Evolutionary conservation across 2,797 vertebrate species (phyloP).

Genomic region (Chelmon rostratus): DNA sequence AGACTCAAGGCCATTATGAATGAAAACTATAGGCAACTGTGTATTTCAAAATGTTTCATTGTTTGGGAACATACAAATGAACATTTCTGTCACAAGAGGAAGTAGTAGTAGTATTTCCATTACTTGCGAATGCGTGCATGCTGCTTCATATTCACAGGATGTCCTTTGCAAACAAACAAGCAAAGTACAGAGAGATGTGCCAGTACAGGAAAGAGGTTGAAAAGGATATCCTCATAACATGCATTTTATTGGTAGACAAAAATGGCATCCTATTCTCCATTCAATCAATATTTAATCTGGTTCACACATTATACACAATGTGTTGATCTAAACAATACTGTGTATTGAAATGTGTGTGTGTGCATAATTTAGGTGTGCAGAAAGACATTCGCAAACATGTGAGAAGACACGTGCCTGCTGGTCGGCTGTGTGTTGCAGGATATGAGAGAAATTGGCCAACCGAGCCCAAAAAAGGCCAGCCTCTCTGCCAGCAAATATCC

Average conservation of each 20-base stretch:
- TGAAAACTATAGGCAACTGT: conserved; percentile 12
- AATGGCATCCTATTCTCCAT: conserved; percentile 33
- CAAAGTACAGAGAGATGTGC: conserved; percentile 47
- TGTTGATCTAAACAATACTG: conserved; percentile 9
- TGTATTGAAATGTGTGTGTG: conserved; percentile 8
- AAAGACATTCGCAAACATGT: not conserved
- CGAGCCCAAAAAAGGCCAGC: not conserved
- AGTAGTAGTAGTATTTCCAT: conserved; percentile 40
- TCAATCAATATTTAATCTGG: conserved; percentile 33
- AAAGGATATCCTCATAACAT: conserved; percentile 63
- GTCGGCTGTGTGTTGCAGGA: conserved; percentile 65
- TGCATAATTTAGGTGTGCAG: not conserved
- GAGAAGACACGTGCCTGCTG: conserved; percentile 18
- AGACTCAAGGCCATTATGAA: not conserved
- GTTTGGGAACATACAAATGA: conserved; percentile 25
- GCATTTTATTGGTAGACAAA: conserved; percentile 56
- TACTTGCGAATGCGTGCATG: conserved; percentile 33
- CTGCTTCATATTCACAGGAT: conserved; percentile 67
- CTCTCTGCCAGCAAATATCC: conserved; percentile 14
- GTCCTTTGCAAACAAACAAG: conserved; percentile 71
- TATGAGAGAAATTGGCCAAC: conserved; percentile 15
- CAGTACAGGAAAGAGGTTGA: conserved; percentile 64
- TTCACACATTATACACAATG: conserved; percentile 33
- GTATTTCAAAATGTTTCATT: conserved; percentile 20
- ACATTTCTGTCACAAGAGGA: conserved; percentile 36